Base-by-base conservation (phyloP, 2,113 vertebrate genomes). In the Rostratula benghalensis region DNA sequence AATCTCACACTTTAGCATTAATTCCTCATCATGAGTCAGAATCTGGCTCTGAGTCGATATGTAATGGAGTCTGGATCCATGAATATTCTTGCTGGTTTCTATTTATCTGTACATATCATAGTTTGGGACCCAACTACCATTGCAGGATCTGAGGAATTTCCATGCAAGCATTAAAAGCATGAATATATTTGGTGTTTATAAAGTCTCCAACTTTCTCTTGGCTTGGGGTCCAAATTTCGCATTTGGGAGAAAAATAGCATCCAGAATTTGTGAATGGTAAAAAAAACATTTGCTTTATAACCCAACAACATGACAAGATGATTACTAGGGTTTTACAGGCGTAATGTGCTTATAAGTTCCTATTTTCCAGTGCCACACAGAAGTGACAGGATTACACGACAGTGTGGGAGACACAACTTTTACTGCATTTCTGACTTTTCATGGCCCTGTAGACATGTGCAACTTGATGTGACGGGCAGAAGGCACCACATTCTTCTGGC, bases 21-120 rank as follows among this genome's bases (percentile, higher is more conserved):
- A 92, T 97, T 96, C 45, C 65, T 96, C 91, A 93, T 93, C 80
- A 91, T 61, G 67, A 91, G 90, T 95, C 94, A 92, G 89, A 96
- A 79, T 79, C 37, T 80, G 77, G 61, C n/a, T 84, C 65, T 59
- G 63, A 89, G 82, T 83, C 63, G 2, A 95, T 95, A 89, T 11
- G 41, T 93, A 95, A 68, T 48, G 13, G 65, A 87, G 73, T 45
- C 51, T 79, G 73, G 61, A 82, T 68, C 77, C 95, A 96, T 94
- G 74, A 93, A 95, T 95, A 94, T 94, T 93, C 74, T 87, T 89
- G 24, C 53, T 90, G 53, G 27, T 79, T 87, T 89, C 81, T 93
- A 45, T 93, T 93, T 82, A 37, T 93, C 74, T 71, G 23, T 81
- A 65, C 75, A 46, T 87, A 53, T 33, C 35, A 63, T 51, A 67